Evolutionary conservation across 2,113 vertebrate genomes (phyloP).

Genomic region (Clarias batrachus): DNA sequence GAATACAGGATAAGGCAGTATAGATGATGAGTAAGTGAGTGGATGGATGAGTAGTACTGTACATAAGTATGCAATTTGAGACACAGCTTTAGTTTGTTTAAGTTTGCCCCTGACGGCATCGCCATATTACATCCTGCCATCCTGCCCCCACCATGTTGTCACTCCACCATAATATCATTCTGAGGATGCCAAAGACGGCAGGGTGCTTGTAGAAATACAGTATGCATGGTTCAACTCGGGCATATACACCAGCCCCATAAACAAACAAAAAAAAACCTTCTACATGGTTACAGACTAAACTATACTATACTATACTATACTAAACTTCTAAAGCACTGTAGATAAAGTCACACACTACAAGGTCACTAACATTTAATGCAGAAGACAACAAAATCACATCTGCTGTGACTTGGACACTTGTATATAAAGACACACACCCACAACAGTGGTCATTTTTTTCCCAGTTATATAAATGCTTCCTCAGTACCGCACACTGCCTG

Average conservation of each 20-base stretch:
- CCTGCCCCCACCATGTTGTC: neutral
- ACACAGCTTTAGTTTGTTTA: neutral
- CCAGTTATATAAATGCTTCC: neutral
- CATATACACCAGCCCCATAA: neutral
- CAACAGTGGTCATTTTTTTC: neutral
- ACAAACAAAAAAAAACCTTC: neutral
- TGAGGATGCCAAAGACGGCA: neutral
- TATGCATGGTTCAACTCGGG: neutral
- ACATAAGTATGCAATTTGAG: neutral
- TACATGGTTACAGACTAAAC: neutral
- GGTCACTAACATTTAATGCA: neutral
- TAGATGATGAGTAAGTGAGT: too few species aligned
- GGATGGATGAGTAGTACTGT: neutral
- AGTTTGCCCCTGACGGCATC: neutral
- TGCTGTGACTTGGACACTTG: neutral
- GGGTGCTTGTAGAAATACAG: neutral
- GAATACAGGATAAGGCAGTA: too few species aligned
- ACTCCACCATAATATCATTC: neutral
- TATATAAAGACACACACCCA: neutral
- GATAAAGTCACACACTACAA: neutral
- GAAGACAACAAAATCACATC: neutral
- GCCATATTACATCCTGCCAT: neutral
- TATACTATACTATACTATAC: neutral
- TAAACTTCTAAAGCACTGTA: neutral
- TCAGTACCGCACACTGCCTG: neutral